phyloP scores from a whole-genome alignment of 2,797 vertebrate species.

The Microchirus variegatus region DNA sequence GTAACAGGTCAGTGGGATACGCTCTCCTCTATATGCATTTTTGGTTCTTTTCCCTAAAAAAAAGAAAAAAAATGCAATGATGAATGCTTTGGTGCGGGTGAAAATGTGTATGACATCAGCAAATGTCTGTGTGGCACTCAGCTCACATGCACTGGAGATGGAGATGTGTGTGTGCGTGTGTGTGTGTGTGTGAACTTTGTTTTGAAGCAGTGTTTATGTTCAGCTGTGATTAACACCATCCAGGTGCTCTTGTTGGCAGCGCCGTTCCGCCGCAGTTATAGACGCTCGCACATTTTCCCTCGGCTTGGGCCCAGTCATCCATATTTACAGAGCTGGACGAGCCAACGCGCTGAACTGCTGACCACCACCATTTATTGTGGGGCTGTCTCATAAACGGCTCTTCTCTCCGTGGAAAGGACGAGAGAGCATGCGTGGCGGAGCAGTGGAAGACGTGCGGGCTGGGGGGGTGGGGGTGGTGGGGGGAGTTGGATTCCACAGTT shows the following conservation, averaged over 20 bases:
- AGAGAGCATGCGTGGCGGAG: conserved; percentile 52
- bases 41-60: conserved; percentile 6
- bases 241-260: conserved; percentile 92
- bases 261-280: conserved; percentile 70
- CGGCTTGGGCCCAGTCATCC: conserved; percentile 78
- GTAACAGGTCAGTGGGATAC: conserved; percentile 7
- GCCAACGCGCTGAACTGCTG: conserved; percentile 83
- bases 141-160: conserved; percentile 27
- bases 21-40: conserved; percentile 3
- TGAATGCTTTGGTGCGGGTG: conserved; percentile 20
- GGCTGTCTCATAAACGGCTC: conserved; percentile 77
- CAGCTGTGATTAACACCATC: conserved; percentile 92
- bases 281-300: conserved; percentile 81
- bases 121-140: conserved; percentile 40
- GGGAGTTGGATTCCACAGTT: conserved; percentile 71
- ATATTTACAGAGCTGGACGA: conserved; percentile 77
- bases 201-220: conserved; percentile 89
- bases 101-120: conserved; percentile 43
- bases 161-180: conserved; percentile 28
- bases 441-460: conserved; percentile 22
- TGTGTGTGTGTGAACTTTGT: conserved; percentile 32
- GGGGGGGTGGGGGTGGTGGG: conserved; percentile 26
- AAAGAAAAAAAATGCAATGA: conserved; percentile 26
- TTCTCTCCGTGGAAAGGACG: conserved; percentile 57
- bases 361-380: conserved; percentile 86